These are phyloP conservation scores for Panurus biarmicus DNA, from an alignment of 2,113 vertebrate genomes.

Conservation along the genomic window DNA sequence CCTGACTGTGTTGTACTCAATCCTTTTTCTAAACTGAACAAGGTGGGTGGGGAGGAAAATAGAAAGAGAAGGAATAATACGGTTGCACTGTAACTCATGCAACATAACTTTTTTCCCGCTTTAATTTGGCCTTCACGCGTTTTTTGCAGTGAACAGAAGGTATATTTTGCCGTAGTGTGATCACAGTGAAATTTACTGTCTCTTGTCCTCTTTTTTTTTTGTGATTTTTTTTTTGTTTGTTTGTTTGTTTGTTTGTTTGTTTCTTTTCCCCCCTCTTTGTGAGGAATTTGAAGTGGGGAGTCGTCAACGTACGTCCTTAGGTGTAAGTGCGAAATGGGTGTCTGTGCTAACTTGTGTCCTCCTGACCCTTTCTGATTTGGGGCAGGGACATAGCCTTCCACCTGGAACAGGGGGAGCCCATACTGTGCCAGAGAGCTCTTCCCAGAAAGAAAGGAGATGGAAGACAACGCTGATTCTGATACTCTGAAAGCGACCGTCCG, in stretches of 20 bases:
- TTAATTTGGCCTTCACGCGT: slow-evolving; percentile 80
- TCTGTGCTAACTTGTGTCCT: slow-evolving; percentile 66
- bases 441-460: neutral
- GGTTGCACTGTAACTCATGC: slow-evolving; percentile 85
- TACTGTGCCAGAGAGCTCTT: neutral
- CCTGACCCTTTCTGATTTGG: slow-evolving; percentile 52
- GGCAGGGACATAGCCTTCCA: slow-evolving; percentile 50
- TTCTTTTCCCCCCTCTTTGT: slow-evolving; percentile 4
- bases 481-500: neutral
- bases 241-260: neutral
- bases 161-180: slow-evolving; percentile 72
- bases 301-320: slow-evolving; percentile 35
- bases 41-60: slow-evolving; percentile 41
- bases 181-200: slow-evolving; percentile 79
- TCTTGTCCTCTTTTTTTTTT: slow-evolving; percentile 41
- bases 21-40: slow-evolving; percentile 74
- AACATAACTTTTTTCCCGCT: slow-evolving; percentile 71
- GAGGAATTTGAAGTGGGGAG: slow-evolving; percentile 46
- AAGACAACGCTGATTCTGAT: neutral
- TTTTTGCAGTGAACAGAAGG: slow-evolving; percentile 80
- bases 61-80: slow-evolving; percentile 63
- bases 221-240: neutral
- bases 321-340: slow-evolving; percentile 59
- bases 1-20: slow-evolving; percentile 82
- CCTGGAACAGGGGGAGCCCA: neutral